Conservation (phyloP, 2,888 invertebrate species). For the Pseudoips prasinana region DNA sequence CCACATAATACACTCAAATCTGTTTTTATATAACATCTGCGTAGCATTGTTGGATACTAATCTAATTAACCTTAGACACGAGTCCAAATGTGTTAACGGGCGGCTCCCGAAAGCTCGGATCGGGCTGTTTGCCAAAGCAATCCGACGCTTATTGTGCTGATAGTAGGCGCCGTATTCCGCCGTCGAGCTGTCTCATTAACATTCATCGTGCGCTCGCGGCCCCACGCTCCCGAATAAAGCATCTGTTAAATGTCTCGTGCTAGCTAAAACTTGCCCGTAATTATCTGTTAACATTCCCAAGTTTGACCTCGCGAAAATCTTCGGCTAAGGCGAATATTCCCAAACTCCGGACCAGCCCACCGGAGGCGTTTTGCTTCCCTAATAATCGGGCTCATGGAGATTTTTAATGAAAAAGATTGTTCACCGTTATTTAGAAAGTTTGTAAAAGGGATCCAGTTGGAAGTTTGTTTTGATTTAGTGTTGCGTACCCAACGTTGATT, state of each 20-base stretch:
- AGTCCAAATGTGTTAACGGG: constrained; percentile 79
- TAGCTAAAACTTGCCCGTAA: constrained; percentile 78
- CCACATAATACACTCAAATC: constrained; percentile 37
- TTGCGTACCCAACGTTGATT: constrained; percentile 61
- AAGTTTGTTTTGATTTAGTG: constrained; percentile 80
- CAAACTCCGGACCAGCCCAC: constrained; percentile 59
- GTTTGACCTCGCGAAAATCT: constrained; percentile 80
- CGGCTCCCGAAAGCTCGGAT: constrained; percentile 56
- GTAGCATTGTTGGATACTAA: constrained; percentile 69
- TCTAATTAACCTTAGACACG: constrained; percentile 80
- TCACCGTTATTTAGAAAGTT: constrained; percentile 79
- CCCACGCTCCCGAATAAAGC: constrained; percentile 77
- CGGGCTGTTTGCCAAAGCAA: constrained; percentile 37
- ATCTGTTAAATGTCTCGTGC: constrained; percentile 82
- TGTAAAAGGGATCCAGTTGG: constrained; percentile 71
- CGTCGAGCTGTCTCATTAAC: constrained; percentile 64
- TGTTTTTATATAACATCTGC: constrained; percentile 59
- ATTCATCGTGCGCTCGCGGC: constrained; percentile 79
- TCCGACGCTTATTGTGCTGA: constrained; percentile 43
- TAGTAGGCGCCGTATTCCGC: constrained; percentile 53
- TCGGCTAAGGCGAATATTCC: constrained; percentile 59
- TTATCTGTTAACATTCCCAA: constrained; percentile 82
- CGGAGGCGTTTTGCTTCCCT: constrained; percentile 77
- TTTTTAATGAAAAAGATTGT: constrained; percentile 82
- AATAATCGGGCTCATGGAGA: constrained; percentile 78